Conservation (phyloP, 2,113 vertebrate genomes). For the Astatotilapia flaviijosephi region DNA sequence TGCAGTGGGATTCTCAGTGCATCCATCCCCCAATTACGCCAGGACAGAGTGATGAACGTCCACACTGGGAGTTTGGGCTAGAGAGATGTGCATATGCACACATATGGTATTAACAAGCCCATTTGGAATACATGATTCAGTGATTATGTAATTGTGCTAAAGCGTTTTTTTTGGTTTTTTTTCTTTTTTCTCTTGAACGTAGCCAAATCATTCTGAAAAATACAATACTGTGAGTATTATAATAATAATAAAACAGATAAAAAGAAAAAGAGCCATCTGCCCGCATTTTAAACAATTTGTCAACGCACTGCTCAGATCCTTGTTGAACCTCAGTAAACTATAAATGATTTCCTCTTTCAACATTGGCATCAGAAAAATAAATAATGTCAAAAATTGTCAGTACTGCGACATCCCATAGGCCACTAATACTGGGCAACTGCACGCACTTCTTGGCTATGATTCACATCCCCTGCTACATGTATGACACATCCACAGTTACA, state of each 20-base stretch:
- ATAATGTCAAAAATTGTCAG: slow-evolving; percentile 17
- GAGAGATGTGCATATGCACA: not conserved
- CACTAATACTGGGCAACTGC: not conserved
- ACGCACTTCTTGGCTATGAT: slow-evolving; percentile 48
- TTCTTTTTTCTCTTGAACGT: not conserved
- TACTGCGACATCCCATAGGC: slow-evolving; percentile 23
- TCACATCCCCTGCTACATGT: slow-evolving; percentile 55
- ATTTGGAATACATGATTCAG: slow-evolving; percentile 42
- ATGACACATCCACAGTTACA: slow-evolving; percentile 68
- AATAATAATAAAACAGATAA: not conserved
- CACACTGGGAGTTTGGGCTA: not conserved
- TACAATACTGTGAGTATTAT: not conserved
- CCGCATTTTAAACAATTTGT: not conserved
- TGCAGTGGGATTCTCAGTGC: slow-evolving; percentile 7
- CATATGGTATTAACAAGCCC: not conserved
- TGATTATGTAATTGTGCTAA: slow-evolving; percentile 34
- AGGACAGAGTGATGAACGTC: slow-evolving; percentile 1
- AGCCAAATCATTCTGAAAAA: not conserved
- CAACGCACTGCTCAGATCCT: not conserved
- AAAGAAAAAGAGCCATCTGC: not conserved
- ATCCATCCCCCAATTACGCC: not conserved
- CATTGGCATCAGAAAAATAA: not conserved
- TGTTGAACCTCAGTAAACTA: not conserved
- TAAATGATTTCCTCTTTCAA: not conserved
- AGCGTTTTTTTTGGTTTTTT: not conserved